Conservation (phyloP, 1,140 invertebrate genomes). For the Drosophila sulfurigaster region DNA sequence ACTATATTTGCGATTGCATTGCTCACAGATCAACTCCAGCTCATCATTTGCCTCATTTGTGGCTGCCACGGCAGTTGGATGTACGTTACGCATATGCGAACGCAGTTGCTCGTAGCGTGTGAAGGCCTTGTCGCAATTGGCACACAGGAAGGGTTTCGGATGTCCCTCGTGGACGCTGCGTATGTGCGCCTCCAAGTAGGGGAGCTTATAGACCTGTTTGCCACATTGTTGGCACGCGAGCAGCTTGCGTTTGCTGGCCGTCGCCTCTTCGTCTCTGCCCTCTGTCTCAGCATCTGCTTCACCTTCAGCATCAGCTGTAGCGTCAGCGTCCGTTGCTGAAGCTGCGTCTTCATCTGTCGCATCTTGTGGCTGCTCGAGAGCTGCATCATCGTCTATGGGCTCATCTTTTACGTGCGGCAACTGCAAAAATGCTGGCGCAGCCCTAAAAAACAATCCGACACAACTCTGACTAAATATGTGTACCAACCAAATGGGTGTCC, state of each 20-base stretch:
- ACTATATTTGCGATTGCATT: conserved; percentile 69
- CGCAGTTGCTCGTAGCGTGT: conserved; percentile 78
- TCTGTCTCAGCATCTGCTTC: neutral
- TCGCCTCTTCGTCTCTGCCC: neutral
- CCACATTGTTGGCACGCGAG: conserved; percentile 72
- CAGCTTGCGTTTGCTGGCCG: conserved; percentile 32
- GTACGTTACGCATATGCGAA: conserved; percentile 66
- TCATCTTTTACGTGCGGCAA: conserved; percentile 60
- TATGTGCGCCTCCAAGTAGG: conserved; percentile 78
- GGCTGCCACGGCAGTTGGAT: conserved; percentile 31
- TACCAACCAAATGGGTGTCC: conserved; percentile 57
- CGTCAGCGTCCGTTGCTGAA: conserved; percentile 13
- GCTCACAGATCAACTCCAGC: conserved; percentile 58
- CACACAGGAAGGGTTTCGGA: conserved; percentile 71
- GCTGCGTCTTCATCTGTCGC: neutral
- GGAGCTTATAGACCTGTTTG: conserved; percentile 76
- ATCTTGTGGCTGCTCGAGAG: conserved; percentile 13
- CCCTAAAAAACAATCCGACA: conserved; percentile 35
- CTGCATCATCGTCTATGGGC: conserved; percentile 38
- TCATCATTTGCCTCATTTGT: conserved; percentile 39
- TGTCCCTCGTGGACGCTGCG: conserved; percentile 75
- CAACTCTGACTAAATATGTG: conserved; percentile 33
- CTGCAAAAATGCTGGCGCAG: conserved; percentile 50
- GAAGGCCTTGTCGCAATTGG: conserved; percentile 66
- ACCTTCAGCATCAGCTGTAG: neutral